phyloP scores from a whole-genome alignment of 2,888 invertebrate species.

The Cheilosia vernalis region DNA sequence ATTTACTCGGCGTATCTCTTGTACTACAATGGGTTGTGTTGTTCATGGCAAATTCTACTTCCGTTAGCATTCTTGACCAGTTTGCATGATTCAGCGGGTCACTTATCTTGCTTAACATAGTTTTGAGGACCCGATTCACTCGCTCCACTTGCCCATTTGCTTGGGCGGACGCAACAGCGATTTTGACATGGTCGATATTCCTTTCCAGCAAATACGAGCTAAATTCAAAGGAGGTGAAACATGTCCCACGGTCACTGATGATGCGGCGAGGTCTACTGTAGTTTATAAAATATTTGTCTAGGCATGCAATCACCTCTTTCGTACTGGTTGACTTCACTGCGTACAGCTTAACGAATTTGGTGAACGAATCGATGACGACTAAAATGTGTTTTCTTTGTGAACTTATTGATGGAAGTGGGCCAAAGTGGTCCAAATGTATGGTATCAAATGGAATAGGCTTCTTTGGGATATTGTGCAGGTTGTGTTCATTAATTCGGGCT shows the following conservation, averaged over 20 bases:
- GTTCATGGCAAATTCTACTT: slow-evolving; percentile 35
- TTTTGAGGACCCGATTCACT: no score
- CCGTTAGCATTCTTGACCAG: no score
- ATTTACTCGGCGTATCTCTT: no score
- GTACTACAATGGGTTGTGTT: slow-evolving; percentile 77
- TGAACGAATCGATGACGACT: slow-evolving; percentile 48
- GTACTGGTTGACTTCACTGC: slow-evolving; percentile 24
- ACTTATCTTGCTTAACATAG: slow-evolving; percentile 52
- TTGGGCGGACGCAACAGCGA: slow-evolving; percentile 13
- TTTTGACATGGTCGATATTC: slow-evolving; percentile 52
- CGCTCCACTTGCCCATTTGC: slow-evolving; percentile 53
- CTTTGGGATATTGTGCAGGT: no score
- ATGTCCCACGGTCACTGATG: slow-evolving; percentile 13
- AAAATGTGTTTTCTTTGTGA: slow-evolving; percentile 76
- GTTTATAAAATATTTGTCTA: background rate
- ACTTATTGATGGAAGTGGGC: background rate
- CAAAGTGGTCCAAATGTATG: no score
- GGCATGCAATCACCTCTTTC: slow-evolving; percentile 6
- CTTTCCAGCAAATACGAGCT: slow-evolving; percentile 13
- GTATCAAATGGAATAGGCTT: no score
- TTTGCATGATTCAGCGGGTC: no score
- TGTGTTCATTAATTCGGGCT: no score
- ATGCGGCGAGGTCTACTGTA: background rate
- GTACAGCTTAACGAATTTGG: slow-evolving; percentile 78
- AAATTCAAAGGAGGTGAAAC: slow-evolving; percentile 16